Evolutionary conservation across 2,888 invertebrate genomes (phyloP), one percentile per base, ranked within the genome.

Genomic region (Allolobophora icterica): DNA sequence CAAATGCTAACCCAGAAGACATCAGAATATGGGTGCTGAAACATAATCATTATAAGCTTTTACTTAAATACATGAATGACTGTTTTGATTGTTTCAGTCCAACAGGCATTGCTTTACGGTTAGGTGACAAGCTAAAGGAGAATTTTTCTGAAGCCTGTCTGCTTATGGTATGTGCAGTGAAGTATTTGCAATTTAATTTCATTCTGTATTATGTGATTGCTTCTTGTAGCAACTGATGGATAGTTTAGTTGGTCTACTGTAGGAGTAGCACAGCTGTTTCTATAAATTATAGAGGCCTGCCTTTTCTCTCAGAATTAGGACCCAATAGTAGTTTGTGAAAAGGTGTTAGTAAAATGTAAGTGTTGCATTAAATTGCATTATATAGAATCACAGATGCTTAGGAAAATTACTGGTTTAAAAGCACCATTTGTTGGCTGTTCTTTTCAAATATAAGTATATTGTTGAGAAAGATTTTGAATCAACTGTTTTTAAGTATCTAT

Each of bases 101-200:
- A 90, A 96, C 96, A 93, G 96, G 96, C 94, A 96, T 96, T 92
- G 96, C 96, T 33, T 96, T 96, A 92, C 96, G 96, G 94, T 97
- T 99, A 94, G 97, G 97, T 6, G 98, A 98, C 93, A 99, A 98
- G 96, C 97, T 99, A 94, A 97, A 97, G 34, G 98, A 98, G 94
- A 96, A 97, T 94, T 97, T 97, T 94, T 96, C 96, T 92, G 97
- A 97, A 92, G 97, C 98, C 89, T 96, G 97, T 93, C 96, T 98
- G 94, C 96, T 97, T 93, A 97, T 98, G 96, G 98, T 98, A 96
- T 96, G 96, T 96, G 84, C 33, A 33, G 30, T 30, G 19, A 91
- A 89, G 71, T 71, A 71, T 71, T 71, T n/a, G 30, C 71, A 71
- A 8, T n/a, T 8, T 11, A n/a, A n/a, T 30, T 71, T 71, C 71